Evolutionary conservation across 2,888 invertebrate genomes (phyloP), one percentile per base, ranked within the genome.

Genomic region (Chaetogeoica ovagalla): DNA sequence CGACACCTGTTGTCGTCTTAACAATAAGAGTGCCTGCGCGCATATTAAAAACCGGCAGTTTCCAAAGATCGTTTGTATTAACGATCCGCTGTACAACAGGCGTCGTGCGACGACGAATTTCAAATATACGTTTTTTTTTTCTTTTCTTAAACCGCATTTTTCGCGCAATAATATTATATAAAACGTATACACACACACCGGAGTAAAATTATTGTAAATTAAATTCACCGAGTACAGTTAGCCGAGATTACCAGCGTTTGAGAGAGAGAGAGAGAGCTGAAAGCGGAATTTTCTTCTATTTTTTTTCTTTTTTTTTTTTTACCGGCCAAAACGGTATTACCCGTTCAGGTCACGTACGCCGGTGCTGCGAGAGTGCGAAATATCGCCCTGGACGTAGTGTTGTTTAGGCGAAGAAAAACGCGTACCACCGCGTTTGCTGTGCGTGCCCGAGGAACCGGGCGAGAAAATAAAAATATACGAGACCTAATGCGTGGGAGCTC

Each of bases 1-100:
- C 30, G 30, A 30, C 73, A 73, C 73, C 73, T 73, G 73, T 73
- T 73, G 48, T 48, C 30, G 30, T 30, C 30, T 30, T 30, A n/a
- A n/a, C 48, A 48, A 9, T 13, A 3, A 9, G 48, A 15, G 48
- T 11, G 62, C 52, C 52, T 48, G 9, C 21, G n/a, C 21, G 30
- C 73, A 52, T 52, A 30, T 30, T 2, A 30, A 48, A 73, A 30
- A 43, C 52, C 15, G 30, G 63, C 52, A 30, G 63, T 63, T 73
- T 63, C 52, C 15, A 52, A 73, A 73, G 52, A 52, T 62, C 11
- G 15, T 63, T 73, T 63, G 37, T 73, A 63, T 63, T 63, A 73
- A 73, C 63, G 63, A 37, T 63, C 21, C 30, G 30, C 30, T 30
- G 30, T 30, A 30, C 30, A 4, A 30, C 1, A 2, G 4, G 30